These are phyloP conservation scores for Terrapene triunguis DNA, from an alignment of 2,113 vertebrate species.

Conservation along the genomic window DNA sequence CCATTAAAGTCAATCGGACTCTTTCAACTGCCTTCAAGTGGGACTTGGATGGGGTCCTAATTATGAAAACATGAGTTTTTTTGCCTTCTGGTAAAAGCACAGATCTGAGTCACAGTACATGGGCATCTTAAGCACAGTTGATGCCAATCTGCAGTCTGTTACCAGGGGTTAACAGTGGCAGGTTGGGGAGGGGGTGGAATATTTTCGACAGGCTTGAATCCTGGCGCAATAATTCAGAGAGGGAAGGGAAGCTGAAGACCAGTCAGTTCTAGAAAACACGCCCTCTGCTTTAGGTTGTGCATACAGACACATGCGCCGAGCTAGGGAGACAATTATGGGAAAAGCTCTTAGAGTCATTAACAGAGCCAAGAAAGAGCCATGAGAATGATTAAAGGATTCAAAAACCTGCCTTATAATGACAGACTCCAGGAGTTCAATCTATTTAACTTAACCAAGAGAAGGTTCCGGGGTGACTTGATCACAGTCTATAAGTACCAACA, in stretches of 20 bases:
- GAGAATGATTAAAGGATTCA: neutral
- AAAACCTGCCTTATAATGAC: neutral
- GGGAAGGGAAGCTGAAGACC: neutral
- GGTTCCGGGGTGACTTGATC: no score
- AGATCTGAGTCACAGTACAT: neutral
- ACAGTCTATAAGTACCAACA: no score
- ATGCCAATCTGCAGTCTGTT: neutral
- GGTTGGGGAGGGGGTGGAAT: neutral
- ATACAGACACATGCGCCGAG: neutral
- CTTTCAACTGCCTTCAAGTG: neutral
- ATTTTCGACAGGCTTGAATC: neutral
- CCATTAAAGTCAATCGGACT: neutral
- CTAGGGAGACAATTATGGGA: neutral
- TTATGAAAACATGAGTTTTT: neutral
- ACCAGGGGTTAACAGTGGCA: neutral
- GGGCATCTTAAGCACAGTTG: neutral
- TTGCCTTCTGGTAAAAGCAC: neutral
- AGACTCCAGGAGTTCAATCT: neutral
- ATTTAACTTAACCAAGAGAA: neutral
- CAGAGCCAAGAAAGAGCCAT: neutral
- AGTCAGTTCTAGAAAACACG: neutral
- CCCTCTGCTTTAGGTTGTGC: neutral
- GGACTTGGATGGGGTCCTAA: neutral
- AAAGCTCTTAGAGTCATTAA: neutral
- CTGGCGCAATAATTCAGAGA: neutral